Percentiles rank a stretch among this genome's conserved stretches.
These are phyloP conservation scores for Balearica regulorum DNA, from an alignment of 2,797 vertebrate species.

Conservation along the genomic window DNA sequence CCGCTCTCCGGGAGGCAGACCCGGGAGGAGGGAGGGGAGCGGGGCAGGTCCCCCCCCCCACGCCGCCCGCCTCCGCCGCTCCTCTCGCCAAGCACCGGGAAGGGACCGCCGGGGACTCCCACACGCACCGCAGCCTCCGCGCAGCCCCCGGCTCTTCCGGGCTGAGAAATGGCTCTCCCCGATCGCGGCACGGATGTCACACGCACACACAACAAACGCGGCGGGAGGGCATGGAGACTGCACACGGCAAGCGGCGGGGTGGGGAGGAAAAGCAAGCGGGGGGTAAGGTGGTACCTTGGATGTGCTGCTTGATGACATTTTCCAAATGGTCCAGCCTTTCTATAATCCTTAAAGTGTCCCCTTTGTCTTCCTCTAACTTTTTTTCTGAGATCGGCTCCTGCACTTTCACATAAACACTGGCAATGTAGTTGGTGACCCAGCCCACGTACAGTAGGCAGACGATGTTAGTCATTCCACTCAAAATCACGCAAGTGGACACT, in stretches of 20 bases:
- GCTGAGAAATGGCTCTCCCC: background rate
- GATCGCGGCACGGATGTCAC: background rate
- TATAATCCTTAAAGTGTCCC: constrained; percentile 94
- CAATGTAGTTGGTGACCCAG: constrained; percentile 98
- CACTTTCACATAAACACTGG: constrained; percentile 92
- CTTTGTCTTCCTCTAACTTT: constrained; percentile 91
- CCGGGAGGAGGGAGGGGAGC: background rate
- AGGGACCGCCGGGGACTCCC: background rate
- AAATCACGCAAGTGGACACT: constrained; percentile 98
- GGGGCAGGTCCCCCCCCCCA: background rate
- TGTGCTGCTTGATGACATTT: constrained; percentile 96
- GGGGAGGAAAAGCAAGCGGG: background rate
- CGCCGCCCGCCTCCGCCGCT: background rate
- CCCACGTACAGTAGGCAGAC: constrained; percentile 96
- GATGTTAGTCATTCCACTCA: constrained; percentile 98
- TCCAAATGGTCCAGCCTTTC: constrained; percentile 95
- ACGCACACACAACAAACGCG: background rate
- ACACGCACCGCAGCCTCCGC: background rate
- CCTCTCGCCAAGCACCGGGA: background rate
- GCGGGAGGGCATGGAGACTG: background rate
- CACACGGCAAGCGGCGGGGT: background rate
- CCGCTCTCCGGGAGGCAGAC: background rate
- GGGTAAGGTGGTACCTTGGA: constrained; percentile 84
- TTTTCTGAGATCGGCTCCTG: constrained; percentile 89
- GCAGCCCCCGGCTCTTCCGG: background rate